Conservation (phyloP, 2,888 invertebrate genomes). For the Tetragonula carbonaria region DNA sequence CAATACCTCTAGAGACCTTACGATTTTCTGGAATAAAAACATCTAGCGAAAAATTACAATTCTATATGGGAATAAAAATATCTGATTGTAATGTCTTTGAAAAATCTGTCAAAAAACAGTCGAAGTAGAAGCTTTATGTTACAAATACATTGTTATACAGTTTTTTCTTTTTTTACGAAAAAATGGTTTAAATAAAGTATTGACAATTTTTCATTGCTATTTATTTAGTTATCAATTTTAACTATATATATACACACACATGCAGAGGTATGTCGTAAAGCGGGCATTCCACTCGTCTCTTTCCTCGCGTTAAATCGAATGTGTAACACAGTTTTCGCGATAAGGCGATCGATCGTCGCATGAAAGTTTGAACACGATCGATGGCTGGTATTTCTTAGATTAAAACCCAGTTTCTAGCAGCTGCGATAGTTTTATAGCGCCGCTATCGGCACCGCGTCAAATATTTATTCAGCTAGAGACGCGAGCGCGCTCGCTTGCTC, state of each 20-base stretch:
- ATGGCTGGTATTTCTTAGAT: not conserved
- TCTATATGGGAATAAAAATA: too few species aligned
- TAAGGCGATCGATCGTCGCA: conserved; percentile 16
- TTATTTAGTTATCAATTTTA: too few species aligned
- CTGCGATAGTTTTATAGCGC: not conserved
- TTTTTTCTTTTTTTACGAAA: too few species aligned
- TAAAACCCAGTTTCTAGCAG: conserved; percentile 2
- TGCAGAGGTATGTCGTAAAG: not conserved
- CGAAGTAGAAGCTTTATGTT: too few species aligned
- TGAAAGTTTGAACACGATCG: conserved; percentile 18
- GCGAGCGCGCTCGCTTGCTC: not conserved
- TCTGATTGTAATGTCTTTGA: too few species aligned
- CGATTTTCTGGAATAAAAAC: too few species aligned
- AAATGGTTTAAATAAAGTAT: too few species aligned
- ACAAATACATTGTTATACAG: too few species aligned
- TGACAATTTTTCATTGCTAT: too few species aligned
- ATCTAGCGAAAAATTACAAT: too few species aligned
- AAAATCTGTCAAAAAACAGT: too few species aligned
- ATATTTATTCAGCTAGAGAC: not conserved
- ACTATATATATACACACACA: not conserved
- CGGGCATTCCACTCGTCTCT: not conserved
- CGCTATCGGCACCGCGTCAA: not conserved
- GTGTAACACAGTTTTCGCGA: conserved; percentile 6
- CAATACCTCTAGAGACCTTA: too few species aligned
- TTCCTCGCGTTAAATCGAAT: not conserved